These are phyloP conservation scores for Ruditapes philippinarum DNA, from an alignment of 1,140 invertebrate species.

Conservation along the genomic window DNA sequence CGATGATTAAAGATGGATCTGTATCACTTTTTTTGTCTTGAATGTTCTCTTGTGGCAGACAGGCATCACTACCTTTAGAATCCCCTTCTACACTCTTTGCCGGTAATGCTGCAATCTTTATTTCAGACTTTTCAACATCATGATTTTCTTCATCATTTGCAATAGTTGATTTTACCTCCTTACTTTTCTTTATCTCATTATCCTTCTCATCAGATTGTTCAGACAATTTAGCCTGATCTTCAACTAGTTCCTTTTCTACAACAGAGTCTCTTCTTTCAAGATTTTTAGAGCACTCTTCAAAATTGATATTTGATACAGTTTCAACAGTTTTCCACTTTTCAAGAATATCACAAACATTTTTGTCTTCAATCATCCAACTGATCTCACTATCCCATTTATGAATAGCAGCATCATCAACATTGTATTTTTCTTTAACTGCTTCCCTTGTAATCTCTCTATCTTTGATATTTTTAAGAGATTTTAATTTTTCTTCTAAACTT, in stretches of 20 bases:
- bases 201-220: neutral
- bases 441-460: neutral
- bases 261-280: conserved; percentile 35
- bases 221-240: neutral
- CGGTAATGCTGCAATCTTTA: no score
- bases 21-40: neutral
- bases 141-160: neutral
- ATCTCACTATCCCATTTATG: conserved; percentile 32
- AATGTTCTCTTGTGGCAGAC: neutral
- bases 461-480: neutral
- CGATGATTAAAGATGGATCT: neutral
- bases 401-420: neutral
- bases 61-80: neutral
- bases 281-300: conserved; percentile 26
- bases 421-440: neutral
- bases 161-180: neutral
- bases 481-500: conserved; percentile 61
- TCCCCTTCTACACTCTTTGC: neutral
- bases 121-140: neutral
- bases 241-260: neutral
- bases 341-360: conserved; percentile 34
- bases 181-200: neutral
- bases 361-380: conserved; percentile 51
- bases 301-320: conserved; percentile 24
- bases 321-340: conserved; percentile 56